A percentile compares a stretch with the other conserved stretches of the same genome.
These are phyloP conservation scores for Ormyrus pomaceus DNA, from an alignment of 2,888 invertebrate genomes.

Conservation along the genomic window DNA sequence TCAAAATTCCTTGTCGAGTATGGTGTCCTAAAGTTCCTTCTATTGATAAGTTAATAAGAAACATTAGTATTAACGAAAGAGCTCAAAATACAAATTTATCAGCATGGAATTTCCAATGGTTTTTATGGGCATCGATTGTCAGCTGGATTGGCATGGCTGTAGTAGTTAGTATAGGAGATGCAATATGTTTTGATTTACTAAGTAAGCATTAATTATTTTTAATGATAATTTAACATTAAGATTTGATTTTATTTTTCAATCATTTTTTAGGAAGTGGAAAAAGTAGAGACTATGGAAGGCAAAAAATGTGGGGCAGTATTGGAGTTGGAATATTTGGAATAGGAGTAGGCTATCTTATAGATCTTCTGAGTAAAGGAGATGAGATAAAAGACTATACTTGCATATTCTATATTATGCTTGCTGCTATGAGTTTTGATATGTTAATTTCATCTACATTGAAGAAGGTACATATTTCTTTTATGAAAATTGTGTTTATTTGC, in stretches of 20 bases:
- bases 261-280: conserved; percentile 79
- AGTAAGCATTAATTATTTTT: conserved; percentile 75
- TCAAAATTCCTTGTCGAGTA: conserved; percentile 73
- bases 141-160: conserved; percentile 92
- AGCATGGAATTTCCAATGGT: conserved; percentile 85
- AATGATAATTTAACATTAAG: conserved; percentile 33
- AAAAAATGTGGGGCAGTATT: conserved; percentile 91
- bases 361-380: conserved; percentile 82
- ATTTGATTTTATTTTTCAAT: not conserved
- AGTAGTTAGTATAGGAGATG: conserved; percentile 91
- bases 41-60: conserved; percentile 64
- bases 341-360: conserved; percentile 87
- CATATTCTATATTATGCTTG: conserved; percentile 87
- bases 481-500: not conserved
- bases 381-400: conserved; percentile 85
- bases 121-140: conserved; percentile 85
- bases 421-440: conserved; percentile 82
- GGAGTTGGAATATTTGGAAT: conserved; percentile 90
- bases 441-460: conserved; percentile 81
- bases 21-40: conserved; percentile 68
- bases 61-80: conserved; percentile 56
- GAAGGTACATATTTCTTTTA: conserved; percentile 63
- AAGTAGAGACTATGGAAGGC: conserved; percentile 88
- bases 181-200: conserved; percentile 90
- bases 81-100: conserved; percentile 66